Conservation (phyloP, 2,113 vertebrate genomes). For the Hepsetus odoe region DNA sequence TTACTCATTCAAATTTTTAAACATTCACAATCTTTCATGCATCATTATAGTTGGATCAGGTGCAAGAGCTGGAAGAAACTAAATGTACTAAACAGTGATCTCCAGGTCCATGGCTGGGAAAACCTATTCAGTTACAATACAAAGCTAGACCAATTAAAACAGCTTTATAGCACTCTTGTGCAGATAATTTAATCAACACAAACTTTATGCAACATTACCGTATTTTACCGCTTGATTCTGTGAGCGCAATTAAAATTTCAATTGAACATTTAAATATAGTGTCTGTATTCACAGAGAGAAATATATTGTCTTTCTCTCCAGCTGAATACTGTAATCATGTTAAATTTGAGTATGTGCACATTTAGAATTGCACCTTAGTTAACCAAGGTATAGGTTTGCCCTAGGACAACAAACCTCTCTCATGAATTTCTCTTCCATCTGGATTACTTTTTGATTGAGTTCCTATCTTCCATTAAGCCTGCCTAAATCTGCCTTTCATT, state of each 20-base stretch:
- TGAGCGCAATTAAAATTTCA: constrained; percentile 1
- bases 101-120: too few species aligned
- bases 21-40: too few species aligned
- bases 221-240: too few species aligned
- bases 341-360: background rate
- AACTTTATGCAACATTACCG: too few species aligned
- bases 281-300: background rate
- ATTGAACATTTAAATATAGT: background rate
- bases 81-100: too few species aligned
- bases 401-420: background rate
- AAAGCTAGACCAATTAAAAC: too few species aligned
- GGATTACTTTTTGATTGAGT: constrained; percentile 3
- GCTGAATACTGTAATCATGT: background rate
- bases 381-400: background rate
- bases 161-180: too few species aligned
- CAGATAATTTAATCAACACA: too few species aligned
- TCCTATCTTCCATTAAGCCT: constrained; percentile 6
- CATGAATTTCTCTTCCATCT: background rate
- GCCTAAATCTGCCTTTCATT: constrained; percentile 19
- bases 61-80: too few species aligned
- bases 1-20: too few species aligned
- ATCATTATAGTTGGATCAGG: too few species aligned
- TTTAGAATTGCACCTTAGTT: background rate
- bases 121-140: too few species aligned
- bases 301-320: background rate